Evolutionary conservation across 2,113 vertebrate genomes (phyloP), one percentile per base, ranked within the genome.

Genomic region (Phodopus roborovskii): DNA sequence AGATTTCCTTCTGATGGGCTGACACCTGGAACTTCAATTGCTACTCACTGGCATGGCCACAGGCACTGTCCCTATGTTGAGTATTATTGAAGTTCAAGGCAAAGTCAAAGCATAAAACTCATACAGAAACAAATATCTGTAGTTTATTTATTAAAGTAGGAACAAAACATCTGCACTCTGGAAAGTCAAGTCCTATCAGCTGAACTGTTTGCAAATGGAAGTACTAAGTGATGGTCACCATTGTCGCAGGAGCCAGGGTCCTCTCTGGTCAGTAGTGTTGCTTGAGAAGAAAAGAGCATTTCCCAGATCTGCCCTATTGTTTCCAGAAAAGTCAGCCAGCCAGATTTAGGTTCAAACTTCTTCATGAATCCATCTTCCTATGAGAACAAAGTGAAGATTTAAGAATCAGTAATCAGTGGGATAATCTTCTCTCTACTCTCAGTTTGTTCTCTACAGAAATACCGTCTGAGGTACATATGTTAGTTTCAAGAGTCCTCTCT

Each of bases 321-420:
- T 94, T 97, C 98, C 94, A 97, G 96, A 75, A 99, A 97, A 7
- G 96, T 98, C 62, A 97, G 92, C 98, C 98, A 98, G 66, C 97
- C 95, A 66, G 91, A 96, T 88, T 92, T 96, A 10, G 97, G 97
- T 96, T 98, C 98, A 95, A 99, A 99, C 93, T 98, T 98, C 0
- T 82, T 97, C 45, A 98, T 95, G 88, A 99, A 99, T 73, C 98
- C 98, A 0, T 98, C 97, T 97, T 98, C 98, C 98, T 99, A 5
- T 33, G 74, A 94, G 88, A 98, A 83, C 3, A 94, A 66, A 97
- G 84, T 56, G 19, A 75, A 81, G 74, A 90, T 68, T 96, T 92
- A 11, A 73, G 81, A 70, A 39, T 68, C 28, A n/a, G 11, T 9
- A 70, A 39, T 68, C 28, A n/a, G 11, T 9, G 45, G 36, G 45